Evolutionary conservation across 2,888 invertebrate species (phyloP).

Genomic region (Platycnemis pennipes): DNA sequence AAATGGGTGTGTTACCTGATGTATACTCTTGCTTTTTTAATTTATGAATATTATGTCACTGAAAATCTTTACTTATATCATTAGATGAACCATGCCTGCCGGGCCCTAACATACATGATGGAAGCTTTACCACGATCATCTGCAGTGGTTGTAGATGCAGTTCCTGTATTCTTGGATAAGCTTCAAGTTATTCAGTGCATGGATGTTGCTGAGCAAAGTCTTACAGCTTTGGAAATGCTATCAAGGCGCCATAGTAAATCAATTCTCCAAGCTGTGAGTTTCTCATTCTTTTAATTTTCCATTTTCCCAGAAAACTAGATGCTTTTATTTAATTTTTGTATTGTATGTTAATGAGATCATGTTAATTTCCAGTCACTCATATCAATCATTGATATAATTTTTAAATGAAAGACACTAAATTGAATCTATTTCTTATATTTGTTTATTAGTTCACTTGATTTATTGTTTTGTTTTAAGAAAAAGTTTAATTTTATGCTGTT

Average conservation of each 20-base stretch:
- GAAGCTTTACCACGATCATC: slow-evolving; percentile 98
- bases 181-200: slow-evolving; percentile 99
- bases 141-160: slow-evolving; percentile 96
- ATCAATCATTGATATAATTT: too few species aligned
- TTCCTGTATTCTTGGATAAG: slow-evolving; percentile 98
- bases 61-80: slow-evolving; percentile 71
- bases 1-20: too few species aligned
- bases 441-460: too few species aligned
- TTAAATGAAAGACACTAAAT: too few species aligned
- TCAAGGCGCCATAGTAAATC: slow-evolving; percentile 98
- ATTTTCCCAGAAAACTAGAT: background rate
- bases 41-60: slow-evolving; percentile 36
- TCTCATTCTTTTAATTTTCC: background rate
- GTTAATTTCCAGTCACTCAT: too few species aligned
- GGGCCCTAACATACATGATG: slow-evolving; percentile 99
- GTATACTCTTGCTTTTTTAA: too few species aligned
- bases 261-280: slow-evolving; percentile 92
- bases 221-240: slow-evolving; percentile 98
- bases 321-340: background rate
- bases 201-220: slow-evolving; percentile 99
- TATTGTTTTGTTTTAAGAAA: too few species aligned
- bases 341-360: too few species aligned
- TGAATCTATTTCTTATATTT: too few species aligned
- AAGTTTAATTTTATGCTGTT: too few species aligned
- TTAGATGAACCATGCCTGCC: slow-evolving; percentile 98